Percentiles rank a stretch among this genome's conserved stretches.
These are phyloP conservation scores for Sminthopsis crassicaudata DNA, from an alignment of 2,113 vertebrate genomes.

Conservation along the genomic window DNA sequence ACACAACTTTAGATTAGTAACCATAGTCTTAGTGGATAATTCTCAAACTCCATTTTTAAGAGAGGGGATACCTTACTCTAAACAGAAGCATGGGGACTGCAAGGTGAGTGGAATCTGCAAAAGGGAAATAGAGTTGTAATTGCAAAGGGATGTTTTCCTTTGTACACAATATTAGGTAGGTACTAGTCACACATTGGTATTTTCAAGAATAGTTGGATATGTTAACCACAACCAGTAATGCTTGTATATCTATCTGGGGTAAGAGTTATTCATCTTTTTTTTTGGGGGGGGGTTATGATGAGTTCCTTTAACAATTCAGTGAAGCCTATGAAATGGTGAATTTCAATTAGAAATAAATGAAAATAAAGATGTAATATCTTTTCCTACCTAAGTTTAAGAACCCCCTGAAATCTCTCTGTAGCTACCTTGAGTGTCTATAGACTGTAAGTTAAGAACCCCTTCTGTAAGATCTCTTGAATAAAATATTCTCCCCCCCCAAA, in stretches of 20 bases:
- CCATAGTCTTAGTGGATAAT: too few species aligned
- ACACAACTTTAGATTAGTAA: too few species aligned
- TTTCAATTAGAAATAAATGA: background rate
- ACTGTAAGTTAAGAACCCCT: background rate
- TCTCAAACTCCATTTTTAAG: too few species aligned
- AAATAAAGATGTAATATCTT: background rate
- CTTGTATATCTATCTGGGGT: background rate
- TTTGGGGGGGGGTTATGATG: background rate
- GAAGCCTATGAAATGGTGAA: background rate
- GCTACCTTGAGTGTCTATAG: background rate
- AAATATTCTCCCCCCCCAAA: background rate
- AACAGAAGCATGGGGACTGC: too few species aligned
- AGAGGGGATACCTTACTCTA: too few species aligned
- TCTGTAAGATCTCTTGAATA: background rate
- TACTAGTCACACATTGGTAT: background rate
- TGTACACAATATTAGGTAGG: background rate
- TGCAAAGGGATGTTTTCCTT: background rate
- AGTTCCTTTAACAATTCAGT: background rate
- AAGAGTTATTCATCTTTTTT: background rate
- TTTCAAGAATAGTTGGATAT: background rate
- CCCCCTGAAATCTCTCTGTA: background rate
- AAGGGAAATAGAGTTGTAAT: too few species aligned
- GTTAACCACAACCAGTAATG: background rate
- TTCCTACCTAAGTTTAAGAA: background rate
- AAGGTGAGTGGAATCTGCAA: too few species aligned